Conservation (phyloP, 2,113 vertebrate genomes). For the Steatornis caripensis region DNA sequence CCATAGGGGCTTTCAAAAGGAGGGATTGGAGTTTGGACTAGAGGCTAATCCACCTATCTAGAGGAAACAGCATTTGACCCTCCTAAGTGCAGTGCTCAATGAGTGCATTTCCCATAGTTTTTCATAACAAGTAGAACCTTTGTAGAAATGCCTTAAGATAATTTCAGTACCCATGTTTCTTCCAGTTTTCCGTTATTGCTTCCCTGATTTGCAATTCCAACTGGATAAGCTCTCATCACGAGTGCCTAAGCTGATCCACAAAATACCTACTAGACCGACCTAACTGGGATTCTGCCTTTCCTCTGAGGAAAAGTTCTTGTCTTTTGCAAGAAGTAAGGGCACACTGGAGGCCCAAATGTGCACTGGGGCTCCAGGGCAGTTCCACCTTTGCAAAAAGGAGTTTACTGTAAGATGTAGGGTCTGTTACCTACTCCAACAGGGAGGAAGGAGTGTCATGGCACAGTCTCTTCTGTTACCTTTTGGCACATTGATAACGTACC, state of each 20-base stretch:
- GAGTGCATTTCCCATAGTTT: accelerated
- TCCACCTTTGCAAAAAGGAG: background rate
- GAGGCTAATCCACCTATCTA: background rate
- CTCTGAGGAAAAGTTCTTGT: background rate
- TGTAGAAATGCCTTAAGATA: background rate
- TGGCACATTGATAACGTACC: background rate
- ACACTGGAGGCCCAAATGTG: background rate
- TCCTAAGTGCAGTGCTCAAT: background rate
- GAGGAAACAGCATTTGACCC: background rate
- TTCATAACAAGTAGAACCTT: background rate
- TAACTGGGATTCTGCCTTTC: background rate
- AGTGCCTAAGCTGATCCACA: background rate
- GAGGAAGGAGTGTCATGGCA: background rate
- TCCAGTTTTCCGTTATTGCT: background rate
- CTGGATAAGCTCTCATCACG: background rate
- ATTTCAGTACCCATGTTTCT: background rate
- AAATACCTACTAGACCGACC: background rate
- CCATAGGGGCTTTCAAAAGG: background rate
- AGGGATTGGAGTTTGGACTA: too few species aligned
- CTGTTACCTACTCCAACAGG: background rate
- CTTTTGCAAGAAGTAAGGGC: background rate
- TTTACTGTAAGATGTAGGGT: background rate
- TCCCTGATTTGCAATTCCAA: background rate
- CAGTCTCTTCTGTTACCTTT: background rate
- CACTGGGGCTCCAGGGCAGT: background rate